These are phyloP conservation scores for Euzophera pinguis DNA, from an alignment of 2,888 invertebrate genomes.

Conservation along the genomic window DNA sequence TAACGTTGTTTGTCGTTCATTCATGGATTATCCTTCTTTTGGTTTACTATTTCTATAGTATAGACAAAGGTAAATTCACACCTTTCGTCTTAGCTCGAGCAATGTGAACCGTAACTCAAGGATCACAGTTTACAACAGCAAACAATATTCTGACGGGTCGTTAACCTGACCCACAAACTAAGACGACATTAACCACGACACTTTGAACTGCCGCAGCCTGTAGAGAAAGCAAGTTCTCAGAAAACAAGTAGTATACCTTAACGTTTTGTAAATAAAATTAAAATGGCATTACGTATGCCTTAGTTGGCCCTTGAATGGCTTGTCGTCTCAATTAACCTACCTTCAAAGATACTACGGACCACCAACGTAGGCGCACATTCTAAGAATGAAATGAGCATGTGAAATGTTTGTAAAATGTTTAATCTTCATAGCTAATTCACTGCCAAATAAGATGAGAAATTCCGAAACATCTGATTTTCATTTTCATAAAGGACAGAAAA, in stretches of 20 bases:
- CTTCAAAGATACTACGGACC: not conserved
- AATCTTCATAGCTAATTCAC: not conserved
- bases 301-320: conserved; percentile 4
- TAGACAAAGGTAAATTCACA: not conserved
- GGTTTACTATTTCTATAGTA: too few species aligned
- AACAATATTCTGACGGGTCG: conserved; percentile 15
- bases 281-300: conserved; percentile 10
- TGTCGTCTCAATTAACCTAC: conserved; percentile 8
- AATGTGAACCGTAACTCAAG: not conserved
- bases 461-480: not conserved
- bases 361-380: not conserved
- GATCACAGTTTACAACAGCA: conserved; percentile 12
- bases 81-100: not conserved
- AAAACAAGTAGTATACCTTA: conserved; percentile 33
- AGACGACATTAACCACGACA: conserved; percentile 40
- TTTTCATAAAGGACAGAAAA: too few species aligned
- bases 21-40: too few species aligned
- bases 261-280: conserved; percentile 11
- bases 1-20: too few species aligned
- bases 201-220: conserved; percentile 49
- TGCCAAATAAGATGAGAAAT: not conserved
- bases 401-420: not conserved
- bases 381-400: not conserved
- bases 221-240: conserved; percentile 69
- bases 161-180: conserved; percentile 25